These are phyloP conservation scores for Drosophila kepulauana DNA, from an alignment of 1,140 invertebrate species.

Conservation along the genomic window DNA sequence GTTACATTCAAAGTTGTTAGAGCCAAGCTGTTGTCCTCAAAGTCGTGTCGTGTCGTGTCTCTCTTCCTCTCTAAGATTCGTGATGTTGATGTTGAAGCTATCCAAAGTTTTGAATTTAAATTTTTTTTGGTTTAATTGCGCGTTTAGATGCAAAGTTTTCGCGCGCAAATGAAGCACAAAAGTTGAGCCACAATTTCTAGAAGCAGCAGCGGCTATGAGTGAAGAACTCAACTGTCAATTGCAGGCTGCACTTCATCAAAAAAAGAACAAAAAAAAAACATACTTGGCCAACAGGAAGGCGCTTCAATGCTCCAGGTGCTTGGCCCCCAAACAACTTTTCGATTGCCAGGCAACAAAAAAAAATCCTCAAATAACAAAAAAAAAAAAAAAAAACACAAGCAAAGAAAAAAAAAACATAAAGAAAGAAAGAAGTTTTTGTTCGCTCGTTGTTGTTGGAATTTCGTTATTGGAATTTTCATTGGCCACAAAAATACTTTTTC, in stretches of 20 bases:
- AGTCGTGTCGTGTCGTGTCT: background rate
- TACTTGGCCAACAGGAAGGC: background rate
- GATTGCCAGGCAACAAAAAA: constrained; percentile 3
- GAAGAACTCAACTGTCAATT: constrained; percentile 33
- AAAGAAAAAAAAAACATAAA: constrained; percentile 50
- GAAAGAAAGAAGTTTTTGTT: constrained; percentile 61
- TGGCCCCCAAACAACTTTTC: constrained; percentile 7
- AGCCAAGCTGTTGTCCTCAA: background rate
- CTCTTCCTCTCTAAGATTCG: no score
- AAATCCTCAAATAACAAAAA: constrained; percentile 4
- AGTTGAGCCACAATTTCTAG: constrained; percentile 46
- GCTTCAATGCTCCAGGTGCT: background rate
- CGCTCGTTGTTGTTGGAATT: constrained; percentile 52
- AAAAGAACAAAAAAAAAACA: background rate
- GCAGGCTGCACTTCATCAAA: constrained; percentile 44
- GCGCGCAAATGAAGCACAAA: constrained; percentile 52
- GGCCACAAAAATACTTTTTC: constrained; percentile 81
- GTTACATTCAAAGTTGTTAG: background rate
- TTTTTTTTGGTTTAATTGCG: constrained; percentile 63
- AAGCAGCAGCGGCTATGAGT: constrained; percentile 3
- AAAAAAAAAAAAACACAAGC: background rate
- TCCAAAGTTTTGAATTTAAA: constrained; percentile 37
- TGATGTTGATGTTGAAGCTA: background rate
- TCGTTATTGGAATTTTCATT: constrained; percentile 80
- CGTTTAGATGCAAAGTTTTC: constrained; percentile 65